These are phyloP conservation scores for Chouioia cunea DNA, from an alignment of 2,888 invertebrate genomes.

Conservation along the genomic window DNA sequence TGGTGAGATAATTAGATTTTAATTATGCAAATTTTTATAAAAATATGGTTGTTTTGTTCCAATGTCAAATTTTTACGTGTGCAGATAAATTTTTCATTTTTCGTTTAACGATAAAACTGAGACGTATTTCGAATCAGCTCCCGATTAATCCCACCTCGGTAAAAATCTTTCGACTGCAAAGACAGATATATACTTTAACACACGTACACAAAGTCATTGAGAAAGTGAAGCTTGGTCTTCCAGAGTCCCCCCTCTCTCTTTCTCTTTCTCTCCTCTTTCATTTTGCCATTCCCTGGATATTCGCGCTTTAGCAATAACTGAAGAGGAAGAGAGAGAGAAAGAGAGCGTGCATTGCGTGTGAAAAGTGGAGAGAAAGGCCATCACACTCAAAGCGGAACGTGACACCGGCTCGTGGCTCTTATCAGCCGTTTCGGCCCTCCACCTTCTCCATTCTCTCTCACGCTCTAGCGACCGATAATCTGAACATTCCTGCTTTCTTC, in stretches of 20 bases:
- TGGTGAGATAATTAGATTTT: too few species aligned
- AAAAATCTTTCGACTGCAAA: conserved; percentile 22
- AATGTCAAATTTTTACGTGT: too few species aligned
- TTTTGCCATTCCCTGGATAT: conserved; percentile 29
- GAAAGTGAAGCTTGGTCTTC: too few species aligned
- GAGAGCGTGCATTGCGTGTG: conserved; percentile 51
- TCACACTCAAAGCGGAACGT: conserved; percentile 65
- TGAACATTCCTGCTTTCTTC: conserved; percentile 60
- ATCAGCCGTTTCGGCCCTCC: conserved; percentile 58
- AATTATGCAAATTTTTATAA: too few species aligned
- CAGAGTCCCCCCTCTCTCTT: neutral
- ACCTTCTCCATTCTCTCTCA: conserved; percentile 47
- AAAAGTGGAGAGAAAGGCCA: conserved; percentile 55
- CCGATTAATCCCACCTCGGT: neutral
- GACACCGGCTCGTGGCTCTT: conserved; percentile 63
- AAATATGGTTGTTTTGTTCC: too few species aligned
- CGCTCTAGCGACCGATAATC: conserved; percentile 57
- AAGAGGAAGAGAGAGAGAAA: conserved; percentile 25
- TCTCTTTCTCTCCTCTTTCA: conserved; percentile 27
- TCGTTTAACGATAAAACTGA: too few species aligned
- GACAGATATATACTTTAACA: neutral
- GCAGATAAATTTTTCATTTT: too few species aligned
- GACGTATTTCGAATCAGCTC: too few species aligned
- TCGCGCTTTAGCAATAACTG: conserved; percentile 29
- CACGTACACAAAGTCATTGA: too few species aligned